Evolutionary conservation across 2,113 vertebrate genomes (phyloP).

Genomic region (Prietella phreatophila): DNA sequence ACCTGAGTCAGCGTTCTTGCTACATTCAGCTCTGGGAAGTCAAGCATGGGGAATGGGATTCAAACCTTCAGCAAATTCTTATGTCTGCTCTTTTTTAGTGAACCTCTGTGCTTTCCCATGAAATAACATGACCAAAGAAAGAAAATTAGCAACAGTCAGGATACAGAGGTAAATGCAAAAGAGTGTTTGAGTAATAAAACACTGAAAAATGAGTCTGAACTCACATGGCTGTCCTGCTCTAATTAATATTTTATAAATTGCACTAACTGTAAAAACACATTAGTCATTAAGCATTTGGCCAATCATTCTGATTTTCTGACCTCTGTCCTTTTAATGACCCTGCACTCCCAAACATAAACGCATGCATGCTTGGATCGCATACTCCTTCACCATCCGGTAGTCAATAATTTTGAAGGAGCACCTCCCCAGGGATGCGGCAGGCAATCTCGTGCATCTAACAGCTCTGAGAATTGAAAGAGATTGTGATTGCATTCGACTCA

Average conservation of each 20-base stretch:
- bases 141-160: background rate
- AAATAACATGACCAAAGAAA: background rate
- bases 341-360: constrained; percentile 47
- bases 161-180: background rate
- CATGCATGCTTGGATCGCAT: constrained; percentile 14
- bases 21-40: constrained; percentile 6
- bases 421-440: constrained; percentile 66
- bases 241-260: background rate
- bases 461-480: constrained; percentile 67
- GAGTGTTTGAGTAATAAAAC: background rate
- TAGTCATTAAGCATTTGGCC: background rate
- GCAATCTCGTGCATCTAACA: constrained; percentile 66
- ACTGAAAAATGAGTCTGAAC: background rate
- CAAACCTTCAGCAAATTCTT: background rate
- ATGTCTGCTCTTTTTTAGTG: background rate
- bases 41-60: background rate
- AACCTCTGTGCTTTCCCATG: background rate
- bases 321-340: constrained; percentile 60
- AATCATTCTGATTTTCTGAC: constrained; percentile 48
- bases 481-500: constrained; percentile 76
- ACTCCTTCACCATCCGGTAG: constrained; percentile 64
- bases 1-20: constrained; percentile 25
- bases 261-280: background rate
- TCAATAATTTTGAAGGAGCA: constrained; percentile 76
- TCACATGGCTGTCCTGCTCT: background rate